phyloP scores from a whole-genome alignment of 1,140 invertebrate genomes.

The Drosophila mojavensis region DNA sequence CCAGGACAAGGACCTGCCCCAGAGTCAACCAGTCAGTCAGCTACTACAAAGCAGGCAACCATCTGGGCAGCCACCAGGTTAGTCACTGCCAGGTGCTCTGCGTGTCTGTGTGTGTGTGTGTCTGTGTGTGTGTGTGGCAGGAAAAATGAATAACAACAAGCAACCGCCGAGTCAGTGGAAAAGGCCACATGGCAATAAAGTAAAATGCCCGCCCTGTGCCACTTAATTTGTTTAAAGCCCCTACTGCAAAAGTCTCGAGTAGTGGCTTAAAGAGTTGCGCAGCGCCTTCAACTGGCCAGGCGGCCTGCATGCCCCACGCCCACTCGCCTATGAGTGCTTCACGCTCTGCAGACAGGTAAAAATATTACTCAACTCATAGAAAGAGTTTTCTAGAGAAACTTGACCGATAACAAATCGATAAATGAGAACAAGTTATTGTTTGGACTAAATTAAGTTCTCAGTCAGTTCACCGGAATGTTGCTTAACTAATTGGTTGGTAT shows the following conservation, averaged over 20 bases:
- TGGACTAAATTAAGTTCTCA: not conserved
- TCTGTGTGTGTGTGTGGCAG: slow-evolving; percentile 12
- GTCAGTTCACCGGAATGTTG: not conserved
- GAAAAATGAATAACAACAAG: slow-evolving; percentile 66
- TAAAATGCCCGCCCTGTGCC: slow-evolving; percentile 65
- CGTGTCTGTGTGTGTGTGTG: not conserved
- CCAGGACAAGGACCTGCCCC: slow-evolving; percentile 6
- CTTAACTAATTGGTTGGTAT: not conserved
- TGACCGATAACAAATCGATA: slow-evolving; percentile 11
- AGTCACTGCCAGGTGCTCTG: slow-evolving; percentile 25
- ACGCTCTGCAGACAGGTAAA: slow-evolving; percentile 3
- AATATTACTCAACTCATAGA: slow-evolving; percentile 2
- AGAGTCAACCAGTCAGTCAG: slow-evolving; percentile 45
- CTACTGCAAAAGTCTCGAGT: slow-evolving; percentile 35
- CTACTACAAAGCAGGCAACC: slow-evolving; percentile 34
- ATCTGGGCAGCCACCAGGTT: slow-evolving; percentile 31
- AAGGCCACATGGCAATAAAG: slow-evolving; percentile 52
- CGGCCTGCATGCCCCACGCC: no score
- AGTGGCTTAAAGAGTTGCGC: slow-evolving; percentile 45
- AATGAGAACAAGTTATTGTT: not conserved
- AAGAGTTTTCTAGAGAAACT: not conserved
- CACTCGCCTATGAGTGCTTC: no score
- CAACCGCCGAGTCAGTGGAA: slow-evolving; percentile 15
- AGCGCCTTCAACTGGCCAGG: not conserved
- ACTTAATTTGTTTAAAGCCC: slow-evolving; percentile 74